Evolutionary conservation across 2,888 invertebrate genomes (phyloP), one percentile per base, ranked within the genome.

Genomic region (Hypomecis atomaria): DNA sequence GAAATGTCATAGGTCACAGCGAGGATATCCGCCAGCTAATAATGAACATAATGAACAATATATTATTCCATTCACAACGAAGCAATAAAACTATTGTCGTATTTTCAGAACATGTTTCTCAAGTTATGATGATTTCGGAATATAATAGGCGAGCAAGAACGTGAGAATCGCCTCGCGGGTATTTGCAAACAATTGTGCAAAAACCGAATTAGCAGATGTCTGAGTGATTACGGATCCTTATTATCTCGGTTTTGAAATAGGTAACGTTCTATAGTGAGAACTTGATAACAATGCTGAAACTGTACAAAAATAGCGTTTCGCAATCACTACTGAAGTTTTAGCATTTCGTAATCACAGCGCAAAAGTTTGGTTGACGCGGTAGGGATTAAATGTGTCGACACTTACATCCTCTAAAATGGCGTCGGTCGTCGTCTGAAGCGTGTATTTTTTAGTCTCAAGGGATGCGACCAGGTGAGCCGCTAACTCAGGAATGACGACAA

Each of bases 1-100:
- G 50, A 81, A 89, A 89, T 86, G 85, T 80, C 87, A 89, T 77
- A 84, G 88, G 83, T 87, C 56, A 58, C 61, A 54, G 55, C 43
- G 62, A 70, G 66, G 70, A 71, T 70, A 59, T 70, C 64, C 59
- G 59, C 36, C 59, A 55, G 45, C 7, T 50, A 38, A 50, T 59
- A 56, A 55, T 44, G 49, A 63, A 59, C 59, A 50, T 55, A 56
- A 55, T 44, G 49, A 59, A 63, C 59, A 63, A 59, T 54, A 64
- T 59, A 50, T 34, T 59, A 63, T 62, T 57, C 44, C 49, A 59
- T 55, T 54, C 50, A 23, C 44, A 49, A 48, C 55, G 49, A 63
- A 55, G 58, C 57, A 56, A 55, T 56, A 56, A 56, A 56, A 47
- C 64, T 42, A 64, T 49, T 57, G 57, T 49, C 36, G 37, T 36